phyloP scores from a whole-genome alignment of 1,140 invertebrate genomes.

The Neodiprion lecontei region DNA sequence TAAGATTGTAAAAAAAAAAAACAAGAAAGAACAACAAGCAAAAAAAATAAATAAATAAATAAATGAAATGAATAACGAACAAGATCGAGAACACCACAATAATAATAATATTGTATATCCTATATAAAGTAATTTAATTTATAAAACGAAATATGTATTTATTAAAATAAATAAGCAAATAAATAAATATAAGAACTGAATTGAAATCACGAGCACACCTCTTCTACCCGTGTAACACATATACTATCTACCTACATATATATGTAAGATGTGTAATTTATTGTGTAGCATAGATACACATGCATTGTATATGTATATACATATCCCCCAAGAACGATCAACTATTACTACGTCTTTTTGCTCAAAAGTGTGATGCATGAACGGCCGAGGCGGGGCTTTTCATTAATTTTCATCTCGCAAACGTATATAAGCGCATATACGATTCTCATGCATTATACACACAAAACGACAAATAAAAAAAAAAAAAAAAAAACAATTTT shows the following conservation, averaged over 20 bases:
- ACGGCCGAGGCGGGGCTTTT: not conserved
- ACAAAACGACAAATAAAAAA: not conserved
- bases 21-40: not conserved
- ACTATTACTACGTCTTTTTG: no score
- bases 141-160: constrained; percentile 63
- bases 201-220: not conserved
- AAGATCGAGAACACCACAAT: constrained; percentile 22
- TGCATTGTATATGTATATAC: not conserved
- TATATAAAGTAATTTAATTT: constrained; percentile 62
- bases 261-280: not conserved
- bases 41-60: not conserved
- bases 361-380: not conserved
- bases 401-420: not conserved
- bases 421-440: not conserved
- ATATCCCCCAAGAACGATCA: not conserved
- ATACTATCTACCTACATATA: not conserved
- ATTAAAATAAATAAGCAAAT: constrained; percentile 62
- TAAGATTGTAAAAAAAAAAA: not conserved
- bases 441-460: not conserved
- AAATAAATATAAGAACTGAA: constrained; percentile 46
- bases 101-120: constrained; percentile 53
- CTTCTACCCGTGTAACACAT: no score
- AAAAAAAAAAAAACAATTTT: not conserved
- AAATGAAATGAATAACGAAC: not conserved
- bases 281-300: not conserved